Base-by-base conservation (phyloP, 1,140 invertebrate species). In the Pogonomyrmex californicus region DNA sequence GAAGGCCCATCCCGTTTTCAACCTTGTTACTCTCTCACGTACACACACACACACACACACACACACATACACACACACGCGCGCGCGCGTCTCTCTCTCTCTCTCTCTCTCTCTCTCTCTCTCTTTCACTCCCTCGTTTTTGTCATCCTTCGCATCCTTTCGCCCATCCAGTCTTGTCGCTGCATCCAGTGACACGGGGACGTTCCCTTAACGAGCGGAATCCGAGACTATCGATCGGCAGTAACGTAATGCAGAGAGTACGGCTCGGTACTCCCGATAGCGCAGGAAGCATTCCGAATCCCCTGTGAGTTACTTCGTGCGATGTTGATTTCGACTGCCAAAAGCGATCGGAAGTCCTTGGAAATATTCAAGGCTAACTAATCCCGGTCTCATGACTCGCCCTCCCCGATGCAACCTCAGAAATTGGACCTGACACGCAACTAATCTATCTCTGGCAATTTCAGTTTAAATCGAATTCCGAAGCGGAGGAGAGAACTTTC, bases 171-270 rank as follows among this genome's bases (percentile, higher is more conserved):
- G 12, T 65, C 51, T 65, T 47, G 54, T 79, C 44, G 65, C 17
- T 78, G 71, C 70, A 79, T 85, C 68, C 73, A 70, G 79, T 70
- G 88, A 90, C 88, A 87, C 75, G 87, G 75, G 54, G 68, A 79
- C 76, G 56, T 51, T 58, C 79, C 54, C 89, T 23, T 90, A 90
- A 90, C 89, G 79, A 90, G 68, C 85, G 68, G 86, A 90, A 89
- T 90, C 75, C 86, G 62, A 87, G 85, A 87, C 88, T 90, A 90
- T 90, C 88, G 89, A 90, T 90, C 86, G 23, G 23, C 90, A 87
- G 82, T 76, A 86, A 79, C 58, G 81, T 58, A 23, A 60, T 60
- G 63, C 54, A 36, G 75, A 54, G 73, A 65, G 73, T 68, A 58
- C 51, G 56, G 73, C 65, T 66, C 47, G 54, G 23, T 62, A 70